Evolutionary conservation across 2,888 invertebrate genomes (phyloP).

Genomic region (Neoaliturus tenellus): DNA sequence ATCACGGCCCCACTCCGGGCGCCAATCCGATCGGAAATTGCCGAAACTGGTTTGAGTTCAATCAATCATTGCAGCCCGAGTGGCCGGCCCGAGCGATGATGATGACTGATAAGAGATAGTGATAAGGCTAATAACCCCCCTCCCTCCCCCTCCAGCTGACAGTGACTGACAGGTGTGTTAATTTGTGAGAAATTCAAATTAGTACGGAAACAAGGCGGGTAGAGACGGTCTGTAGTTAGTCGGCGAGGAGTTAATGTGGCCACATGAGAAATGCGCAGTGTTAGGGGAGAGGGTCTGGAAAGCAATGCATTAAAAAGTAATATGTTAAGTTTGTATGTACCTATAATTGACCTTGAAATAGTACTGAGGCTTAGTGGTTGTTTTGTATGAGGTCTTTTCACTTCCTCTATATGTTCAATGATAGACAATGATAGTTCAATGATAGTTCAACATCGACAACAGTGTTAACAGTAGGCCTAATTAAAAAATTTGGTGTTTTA

Average conservation of each 20-base stretch:
- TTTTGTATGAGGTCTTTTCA: too few relatives aligned
- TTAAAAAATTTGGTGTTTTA: too few relatives aligned
- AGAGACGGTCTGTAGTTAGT: background rate
- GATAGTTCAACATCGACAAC: too few relatives aligned
- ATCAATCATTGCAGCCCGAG: conserved; percentile 18
- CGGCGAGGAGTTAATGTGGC: background rate
- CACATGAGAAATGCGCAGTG: too few relatives aligned
- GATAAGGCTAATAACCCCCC: conserved; percentile 12
- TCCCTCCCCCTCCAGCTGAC: background rate
- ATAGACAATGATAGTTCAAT: too few relatives aligned
- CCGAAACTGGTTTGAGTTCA: conserved; percentile 38
- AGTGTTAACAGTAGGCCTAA: too few relatives aligned
- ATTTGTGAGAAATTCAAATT: conserved; percentile 17
- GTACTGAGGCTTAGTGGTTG: too few relatives aligned
- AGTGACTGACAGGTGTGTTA: conserved; percentile 27
- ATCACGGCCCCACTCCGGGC: conserved; percentile 35
- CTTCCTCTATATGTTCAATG: too few relatives aligned
- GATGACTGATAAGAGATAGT: conserved; percentile 24
- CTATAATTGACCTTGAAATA: too few relatives aligned
- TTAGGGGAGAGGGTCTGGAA: too few relatives aligned
- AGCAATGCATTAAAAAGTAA: too few relatives aligned
- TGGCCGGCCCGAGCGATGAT: background rate
- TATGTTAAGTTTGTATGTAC: too few relatives aligned
- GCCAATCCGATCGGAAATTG: conserved; percentile 40
- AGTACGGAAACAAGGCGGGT: background rate